These are phyloP conservation scores for Illadopsis cleaveri DNA, from an alignment of 2,113 vertebrate species.

Conservation along the genomic window DNA sequence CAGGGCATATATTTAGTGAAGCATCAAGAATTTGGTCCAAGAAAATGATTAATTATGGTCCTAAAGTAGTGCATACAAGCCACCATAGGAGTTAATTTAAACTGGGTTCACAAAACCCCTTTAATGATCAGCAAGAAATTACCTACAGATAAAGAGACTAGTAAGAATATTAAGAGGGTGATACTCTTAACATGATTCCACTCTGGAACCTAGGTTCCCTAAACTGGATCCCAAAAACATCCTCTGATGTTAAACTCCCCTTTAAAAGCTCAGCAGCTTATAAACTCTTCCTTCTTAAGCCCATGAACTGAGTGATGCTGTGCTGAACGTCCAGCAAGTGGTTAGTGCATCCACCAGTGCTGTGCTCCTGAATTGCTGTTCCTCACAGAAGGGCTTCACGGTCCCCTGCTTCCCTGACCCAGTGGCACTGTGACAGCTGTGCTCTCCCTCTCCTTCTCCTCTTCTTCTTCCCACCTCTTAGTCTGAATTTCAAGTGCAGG, in stretches of 20 bases:
- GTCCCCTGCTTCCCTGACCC: not conserved
- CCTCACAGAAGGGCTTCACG: not conserved
- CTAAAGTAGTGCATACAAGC: not conserved
- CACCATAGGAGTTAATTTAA: not conserved
- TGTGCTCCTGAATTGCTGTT: not conserved
- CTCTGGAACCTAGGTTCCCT: not conserved
- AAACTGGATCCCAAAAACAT: not conserved
- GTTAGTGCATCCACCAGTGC: not conserved
- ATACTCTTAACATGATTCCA: not conserved
- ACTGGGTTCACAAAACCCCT: not conserved
- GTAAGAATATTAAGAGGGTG: not conserved
- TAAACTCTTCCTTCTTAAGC: not conserved
- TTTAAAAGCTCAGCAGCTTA: not conserved
- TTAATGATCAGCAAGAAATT: not conserved
- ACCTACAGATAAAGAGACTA: not conserved
- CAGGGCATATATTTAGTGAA: not conserved
- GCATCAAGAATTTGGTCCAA: not conserved
- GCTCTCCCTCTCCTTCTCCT: not conserved
- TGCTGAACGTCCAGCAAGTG: not conserved
- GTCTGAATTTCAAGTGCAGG: not conserved
- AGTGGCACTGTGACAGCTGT: not conserved
- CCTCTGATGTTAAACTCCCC: not conserved
- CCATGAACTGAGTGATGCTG: fast-evolving
- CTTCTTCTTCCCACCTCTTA: not conserved
- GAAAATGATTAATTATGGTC: not conserved